phyloP scores from a whole-genome alignment of 2,113 vertebrate species.

The Notarius quadriscutis region DNA sequence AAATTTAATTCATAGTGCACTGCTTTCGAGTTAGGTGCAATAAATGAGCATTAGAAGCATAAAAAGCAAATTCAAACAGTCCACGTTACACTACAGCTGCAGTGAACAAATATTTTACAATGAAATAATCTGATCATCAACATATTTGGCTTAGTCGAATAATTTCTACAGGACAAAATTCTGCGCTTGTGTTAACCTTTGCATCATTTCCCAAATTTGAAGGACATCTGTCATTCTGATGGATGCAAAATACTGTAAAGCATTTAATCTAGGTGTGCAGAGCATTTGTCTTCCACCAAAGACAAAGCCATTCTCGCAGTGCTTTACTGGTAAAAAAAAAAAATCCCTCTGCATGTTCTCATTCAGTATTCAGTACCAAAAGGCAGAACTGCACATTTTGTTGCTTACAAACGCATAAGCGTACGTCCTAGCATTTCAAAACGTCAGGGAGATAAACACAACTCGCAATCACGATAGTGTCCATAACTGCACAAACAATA shows the following conservation, averaged over 20 bases:
- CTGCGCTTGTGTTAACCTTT: background rate
- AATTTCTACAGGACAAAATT: background rate
- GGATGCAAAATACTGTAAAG: background rate
- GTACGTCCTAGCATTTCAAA: too few relatives aligned
- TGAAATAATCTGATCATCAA: background rate
- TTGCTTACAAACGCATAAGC: background rate
- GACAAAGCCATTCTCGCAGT: background rate
- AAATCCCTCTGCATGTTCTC: background rate
- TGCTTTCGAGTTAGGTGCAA: background rate
- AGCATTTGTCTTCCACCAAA: background rate
- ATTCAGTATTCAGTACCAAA: background rate
- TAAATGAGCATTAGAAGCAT: background rate
- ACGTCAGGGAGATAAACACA: background rate
- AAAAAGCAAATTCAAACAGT: background rate
- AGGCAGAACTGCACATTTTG: background rate
- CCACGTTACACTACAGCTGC: background rate
- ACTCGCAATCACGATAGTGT: background rate
- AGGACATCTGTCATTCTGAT: background rate
- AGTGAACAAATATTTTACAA: background rate
- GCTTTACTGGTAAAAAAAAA: background rate
- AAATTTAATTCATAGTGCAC: background rate
- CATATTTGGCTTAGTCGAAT: background rate
- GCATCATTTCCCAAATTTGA: background rate
- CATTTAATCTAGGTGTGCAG: background rate
- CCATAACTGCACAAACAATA: background rate